Conservation (phyloP, 2,888 invertebrate species). For the Epinotia ramella region DNA sequence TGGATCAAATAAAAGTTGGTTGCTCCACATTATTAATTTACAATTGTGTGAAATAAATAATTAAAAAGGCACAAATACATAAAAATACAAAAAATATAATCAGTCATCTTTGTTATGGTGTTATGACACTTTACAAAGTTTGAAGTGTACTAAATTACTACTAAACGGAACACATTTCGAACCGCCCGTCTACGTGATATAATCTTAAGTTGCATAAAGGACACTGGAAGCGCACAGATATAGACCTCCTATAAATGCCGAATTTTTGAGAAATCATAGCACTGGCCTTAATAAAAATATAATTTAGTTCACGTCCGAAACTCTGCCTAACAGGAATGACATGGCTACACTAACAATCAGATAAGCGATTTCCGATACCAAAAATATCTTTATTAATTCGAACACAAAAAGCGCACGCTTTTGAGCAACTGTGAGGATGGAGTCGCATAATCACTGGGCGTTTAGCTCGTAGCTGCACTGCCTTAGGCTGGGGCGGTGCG, state of each 20-base stretch:
- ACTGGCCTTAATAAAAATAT: slow-evolving; percentile 17
- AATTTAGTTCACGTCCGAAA: not conserved
- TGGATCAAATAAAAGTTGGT: no score
- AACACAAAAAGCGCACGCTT: slow-evolving; percentile 33
- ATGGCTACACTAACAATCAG: slow-evolving; percentile 29
- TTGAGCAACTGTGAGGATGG: slow-evolving; percentile 47
- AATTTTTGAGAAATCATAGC: slow-evolving; percentile 18
- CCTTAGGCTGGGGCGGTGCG: slow-evolving; percentile 16
- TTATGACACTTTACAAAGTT: no score
- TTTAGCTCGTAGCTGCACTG: slow-evolving; percentile 41
- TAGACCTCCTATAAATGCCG: slow-evolving; percentile 21
- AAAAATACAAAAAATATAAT: no score
- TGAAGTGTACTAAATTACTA: no score
- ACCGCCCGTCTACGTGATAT: not conserved
- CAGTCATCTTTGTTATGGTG: no score
- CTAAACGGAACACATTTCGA: no score
- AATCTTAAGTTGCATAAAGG: not conserved
- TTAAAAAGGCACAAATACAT: no score
- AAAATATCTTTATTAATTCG: slow-evolving; percentile 25
- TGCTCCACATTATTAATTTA: no score
- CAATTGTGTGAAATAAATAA: no score
- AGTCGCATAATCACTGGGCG: slow-evolving; percentile 43
- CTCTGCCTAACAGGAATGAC: slow-evolving; percentile 18
- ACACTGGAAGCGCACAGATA: slow-evolving; percentile 25
- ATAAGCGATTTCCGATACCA: not conserved